Base-by-base conservation (phyloP, 2,888 invertebrate species). In the Platycnemis pennipes region DNA sequence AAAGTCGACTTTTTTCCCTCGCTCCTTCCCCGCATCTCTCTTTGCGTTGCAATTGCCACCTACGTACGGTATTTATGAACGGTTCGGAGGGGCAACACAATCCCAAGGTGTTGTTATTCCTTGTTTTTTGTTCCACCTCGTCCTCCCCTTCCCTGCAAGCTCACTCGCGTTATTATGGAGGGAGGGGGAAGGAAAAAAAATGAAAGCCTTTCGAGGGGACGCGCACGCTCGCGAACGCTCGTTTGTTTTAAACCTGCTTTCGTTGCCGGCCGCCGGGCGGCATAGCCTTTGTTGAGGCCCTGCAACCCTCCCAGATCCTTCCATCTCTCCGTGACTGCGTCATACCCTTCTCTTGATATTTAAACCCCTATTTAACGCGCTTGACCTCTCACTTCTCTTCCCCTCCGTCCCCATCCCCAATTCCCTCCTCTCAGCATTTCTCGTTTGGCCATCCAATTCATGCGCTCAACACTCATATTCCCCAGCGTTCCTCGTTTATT, bases 171-270 rank as follows among this genome's bases (percentile, higher is more conserved):
- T 37, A 77, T 77, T 77, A 77, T 26, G 13, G 37, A 37, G 37
- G 31, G 31, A 16, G 63, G 63, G 63, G 7, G 63, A 16, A 26
- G 3, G 19, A 77, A 0, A 31, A 22, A 37, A 37, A 37, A n/a
- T 11, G 45, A 63, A 91, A 91, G n/a, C 53, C 56, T 53, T 89
- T 22, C 26, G 26, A 37, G 37, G 42, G 91, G 63, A 44, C 89
- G 91, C 63, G 87, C 87, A 45, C 63, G 89, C 56, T 63, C 26
- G 44, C 26, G n/a, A 22, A n/a, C n/a, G n/a, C n/a, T 69, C 89
- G n/a, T 91, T 91, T 91, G 91, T 91, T 91, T 91, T 69, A 63
- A 77, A 77, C 44, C 44, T 11, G 91, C 91, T 63, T 63, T 44
- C 69, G n/a, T 56, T 26, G 44, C 8, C 63, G 26, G 44, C 63